phyloP scores from a whole-genome alignment of 2,888 invertebrate genomes.

The Rhynchonema sp. region DNA sequence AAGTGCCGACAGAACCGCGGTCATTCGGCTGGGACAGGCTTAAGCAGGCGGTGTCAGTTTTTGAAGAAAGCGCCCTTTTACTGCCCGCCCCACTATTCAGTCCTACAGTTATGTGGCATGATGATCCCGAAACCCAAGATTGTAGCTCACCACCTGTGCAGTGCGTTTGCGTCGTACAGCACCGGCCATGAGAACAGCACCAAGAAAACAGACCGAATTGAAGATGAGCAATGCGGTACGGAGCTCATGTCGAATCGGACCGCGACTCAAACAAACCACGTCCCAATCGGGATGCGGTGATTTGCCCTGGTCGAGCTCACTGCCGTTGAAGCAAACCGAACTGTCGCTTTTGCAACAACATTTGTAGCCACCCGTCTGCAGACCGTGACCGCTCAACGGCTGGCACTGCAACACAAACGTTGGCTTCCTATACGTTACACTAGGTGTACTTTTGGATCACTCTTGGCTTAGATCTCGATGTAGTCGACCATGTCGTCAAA shows the following conservation, averaged over 20 bases:
- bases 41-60: too few relatives aligned
- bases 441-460: not conserved
- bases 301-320: not conserved
- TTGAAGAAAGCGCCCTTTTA: too few relatives aligned
- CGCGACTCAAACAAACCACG: not conserved
- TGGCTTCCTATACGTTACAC: too few relatives aligned
- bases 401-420: not conserved
- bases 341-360: constrained; percentile 2
- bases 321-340: not conserved
- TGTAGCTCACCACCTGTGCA: constrained; percentile 5
- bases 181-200: constrained; percentile 18
- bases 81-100: too few relatives aligned
- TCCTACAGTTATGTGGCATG: too few relatives aligned
- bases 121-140: too few relatives aligned
- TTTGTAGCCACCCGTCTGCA: not conserved
- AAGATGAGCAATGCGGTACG: constrained; percentile 16
- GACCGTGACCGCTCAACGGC: not conserved
- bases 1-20: too few relatives aligned
- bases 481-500: too few relatives aligned
- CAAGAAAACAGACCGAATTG: constrained; percentile 18
- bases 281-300: not conserved
- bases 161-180: constrained; percentile 12
- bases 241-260: not conserved
- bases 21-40: too few relatives aligned
- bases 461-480: not conserved